phyloP scores from a whole-genome alignment of 2,797 vertebrate genomes.

The Coccyzus lansbergi region DNA sequence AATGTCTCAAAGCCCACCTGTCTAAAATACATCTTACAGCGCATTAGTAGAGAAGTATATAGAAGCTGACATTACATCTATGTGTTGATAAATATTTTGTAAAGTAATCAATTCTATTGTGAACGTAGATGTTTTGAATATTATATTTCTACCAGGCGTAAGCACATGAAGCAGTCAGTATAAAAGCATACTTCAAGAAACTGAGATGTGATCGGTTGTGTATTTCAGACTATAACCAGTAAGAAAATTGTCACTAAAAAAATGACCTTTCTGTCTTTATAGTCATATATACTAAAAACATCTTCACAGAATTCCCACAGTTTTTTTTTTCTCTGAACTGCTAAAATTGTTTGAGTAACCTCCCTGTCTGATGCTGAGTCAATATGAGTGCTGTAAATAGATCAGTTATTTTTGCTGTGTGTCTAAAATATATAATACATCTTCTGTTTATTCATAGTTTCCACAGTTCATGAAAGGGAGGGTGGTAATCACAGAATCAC shows the following conservation, averaged over 20 bases:
- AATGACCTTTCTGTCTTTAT: neutral
- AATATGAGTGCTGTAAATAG: neutral
- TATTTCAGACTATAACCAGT: neutral
- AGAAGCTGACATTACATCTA: neutral
- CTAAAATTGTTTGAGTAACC: constrained; percentile 4
- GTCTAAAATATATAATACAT: neutral
- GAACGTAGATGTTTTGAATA: neutral
- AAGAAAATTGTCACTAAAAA: neutral
- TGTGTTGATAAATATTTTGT: neutral
- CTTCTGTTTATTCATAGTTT: neutral
- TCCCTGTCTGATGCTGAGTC: neutral
- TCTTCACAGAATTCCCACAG: neutral
- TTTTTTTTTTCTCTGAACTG: neutral
- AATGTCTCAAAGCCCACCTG: neutral
- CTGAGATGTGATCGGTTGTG: neutral
- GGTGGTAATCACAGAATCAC: too few species aligned
- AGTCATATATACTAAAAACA: neutral
- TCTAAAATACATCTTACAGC: neutral
- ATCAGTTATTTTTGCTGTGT: neutral
- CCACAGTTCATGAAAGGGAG: neutral
- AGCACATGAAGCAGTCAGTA: neutral
- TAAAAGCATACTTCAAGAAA: neutral
- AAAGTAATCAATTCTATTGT: neutral
- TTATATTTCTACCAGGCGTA: neutral
- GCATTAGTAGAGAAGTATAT: neutral